Evolutionary conservation across 2,113 vertebrate genomes (phyloP), one percentile per base, ranked within the genome.

Genomic region (Phaethon lepturus): DNA sequence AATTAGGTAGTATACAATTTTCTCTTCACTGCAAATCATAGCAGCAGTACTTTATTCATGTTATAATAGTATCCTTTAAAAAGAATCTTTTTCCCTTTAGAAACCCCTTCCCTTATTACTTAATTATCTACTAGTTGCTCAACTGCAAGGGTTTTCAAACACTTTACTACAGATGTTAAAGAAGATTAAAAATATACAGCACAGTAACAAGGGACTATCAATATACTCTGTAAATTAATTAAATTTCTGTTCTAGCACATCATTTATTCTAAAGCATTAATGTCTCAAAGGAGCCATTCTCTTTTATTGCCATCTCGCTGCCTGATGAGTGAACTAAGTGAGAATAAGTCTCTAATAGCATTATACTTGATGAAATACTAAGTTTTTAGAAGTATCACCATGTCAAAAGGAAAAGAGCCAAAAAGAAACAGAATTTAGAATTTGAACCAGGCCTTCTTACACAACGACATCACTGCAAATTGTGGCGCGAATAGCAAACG

Each of bases 221-320:
- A 99, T 99, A 99, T 98, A 99, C 99, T 98, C 99, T 98, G 99
- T 99, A 99, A 99, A 99, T 99, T 99, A 99, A 99, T 99, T 99
- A 99, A 99, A 99, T 99, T 99, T 99, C 99, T 99, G 99, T 99
- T 99, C 99, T 99, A 98, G 99, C 98, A 99, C 99, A 99, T 99
- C 99, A 99, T 99, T 99, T 99, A 99, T 99, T 99, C 99, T 98
- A 98, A 98, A 98, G 98, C 98, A 98, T 98, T 99, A 99, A 98
- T 97, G 99, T 99, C 99, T 99, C 99, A 95, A 98, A 98, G 99
- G 99, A 99, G 99, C 98, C 98, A 99, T 99, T 99, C 98, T 98
- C 98, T 98, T 99, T 99, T 99, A 99, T 99, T 99, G 99, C 99
- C 98, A 98, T 99, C 98, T 99, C 98, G 97, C 99, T 98, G 98